These are phyloP conservation scores for Ernsta delagoae DNA, from an alignment of 2,888 invertebrate genomes.

Conservation along the genomic window DNA sequence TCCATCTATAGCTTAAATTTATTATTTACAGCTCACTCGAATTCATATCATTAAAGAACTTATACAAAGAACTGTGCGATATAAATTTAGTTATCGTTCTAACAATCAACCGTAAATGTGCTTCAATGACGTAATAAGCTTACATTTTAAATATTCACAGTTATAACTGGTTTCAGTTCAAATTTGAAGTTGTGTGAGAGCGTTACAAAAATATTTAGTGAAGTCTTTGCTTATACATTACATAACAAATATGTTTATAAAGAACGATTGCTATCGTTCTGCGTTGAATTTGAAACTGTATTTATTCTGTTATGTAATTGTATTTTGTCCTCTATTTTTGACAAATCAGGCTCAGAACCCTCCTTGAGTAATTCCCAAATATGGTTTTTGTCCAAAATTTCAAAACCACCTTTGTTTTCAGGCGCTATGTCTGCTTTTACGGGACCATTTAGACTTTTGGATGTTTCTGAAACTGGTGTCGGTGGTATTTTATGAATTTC, in stretches of 20 bases:
- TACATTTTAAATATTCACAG: conserved; percentile 41
- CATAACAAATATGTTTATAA: conserved; percentile 78
- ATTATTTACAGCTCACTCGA: conserved; percentile 71
- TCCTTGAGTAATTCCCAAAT: conserved; percentile 87
- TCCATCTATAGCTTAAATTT: conserved; percentile 53
- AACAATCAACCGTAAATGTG: conserved; percentile 74
- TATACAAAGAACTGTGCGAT: conserved; percentile 67
- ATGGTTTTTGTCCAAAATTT: conserved; percentile 85
- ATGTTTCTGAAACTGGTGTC: conserved; percentile 79
- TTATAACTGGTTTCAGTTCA: conserved; percentile 24
- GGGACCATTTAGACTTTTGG: conserved; percentile 62
- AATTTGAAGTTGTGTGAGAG: conserved; percentile 51
- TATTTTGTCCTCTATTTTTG: conserved; percentile 71
- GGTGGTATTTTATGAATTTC: conserved; percentile 80
- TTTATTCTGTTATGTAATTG: conserved; percentile 65
- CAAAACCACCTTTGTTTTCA: conserved; percentile 81
- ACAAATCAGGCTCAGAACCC: conserved; percentile 64
- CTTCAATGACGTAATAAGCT: conserved; percentile 52
- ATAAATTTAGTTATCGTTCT: conserved; percentile 49
- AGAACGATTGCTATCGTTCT: conserved; percentile 64
- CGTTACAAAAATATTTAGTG: conserved; percentile 79
- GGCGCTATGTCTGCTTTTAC: conserved; percentile 71
- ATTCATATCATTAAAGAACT: conserved; percentile 52
- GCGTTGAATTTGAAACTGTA: conserved; percentile 61
- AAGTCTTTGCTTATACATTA: conserved; percentile 80